phyloP scores from a whole-genome alignment of 2,113 vertebrate genomes.

The Struthio camelus region DNA sequence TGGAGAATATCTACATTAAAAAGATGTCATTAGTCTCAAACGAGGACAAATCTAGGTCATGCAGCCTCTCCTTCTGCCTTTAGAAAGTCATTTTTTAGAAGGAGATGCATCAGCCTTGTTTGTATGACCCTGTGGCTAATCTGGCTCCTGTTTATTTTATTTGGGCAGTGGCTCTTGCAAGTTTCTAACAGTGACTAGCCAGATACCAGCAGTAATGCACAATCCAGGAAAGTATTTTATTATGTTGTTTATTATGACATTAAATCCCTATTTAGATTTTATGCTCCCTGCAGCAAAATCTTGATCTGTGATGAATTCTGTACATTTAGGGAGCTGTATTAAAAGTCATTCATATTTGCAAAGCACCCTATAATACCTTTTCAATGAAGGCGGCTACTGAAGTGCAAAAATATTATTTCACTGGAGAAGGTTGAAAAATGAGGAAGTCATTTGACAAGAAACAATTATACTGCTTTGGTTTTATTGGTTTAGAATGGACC shows the following conservation, averaged over 20 bases:
- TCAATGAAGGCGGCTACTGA: background rate
- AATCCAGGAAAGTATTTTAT: no score
- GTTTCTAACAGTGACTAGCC: background rate
- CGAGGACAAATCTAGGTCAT: background rate
- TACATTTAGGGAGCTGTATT: background rate
- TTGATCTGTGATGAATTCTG: background rate
- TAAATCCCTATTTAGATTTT: background rate
- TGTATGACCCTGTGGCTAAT: background rate
- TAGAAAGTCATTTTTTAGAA: background rate
- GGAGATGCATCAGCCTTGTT: background rate
- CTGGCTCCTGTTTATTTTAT: background rate
- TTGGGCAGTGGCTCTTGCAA: background rate
- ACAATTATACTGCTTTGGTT: background rate
- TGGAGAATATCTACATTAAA: background rate
- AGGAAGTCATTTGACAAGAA: background rate
- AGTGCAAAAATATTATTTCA: background rate
- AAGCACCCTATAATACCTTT: background rate
- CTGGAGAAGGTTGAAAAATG: background rate
- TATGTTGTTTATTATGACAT: background rate
- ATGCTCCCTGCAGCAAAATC: background rate
- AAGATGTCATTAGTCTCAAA: background rate
- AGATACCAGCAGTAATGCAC: background rate
- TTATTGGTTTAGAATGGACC: background rate
- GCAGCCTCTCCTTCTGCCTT: background rate
- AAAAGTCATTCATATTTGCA: background rate